Conservation (phyloP, 2,113 vertebrate species). For the Pterophyllum scalare region DNA sequence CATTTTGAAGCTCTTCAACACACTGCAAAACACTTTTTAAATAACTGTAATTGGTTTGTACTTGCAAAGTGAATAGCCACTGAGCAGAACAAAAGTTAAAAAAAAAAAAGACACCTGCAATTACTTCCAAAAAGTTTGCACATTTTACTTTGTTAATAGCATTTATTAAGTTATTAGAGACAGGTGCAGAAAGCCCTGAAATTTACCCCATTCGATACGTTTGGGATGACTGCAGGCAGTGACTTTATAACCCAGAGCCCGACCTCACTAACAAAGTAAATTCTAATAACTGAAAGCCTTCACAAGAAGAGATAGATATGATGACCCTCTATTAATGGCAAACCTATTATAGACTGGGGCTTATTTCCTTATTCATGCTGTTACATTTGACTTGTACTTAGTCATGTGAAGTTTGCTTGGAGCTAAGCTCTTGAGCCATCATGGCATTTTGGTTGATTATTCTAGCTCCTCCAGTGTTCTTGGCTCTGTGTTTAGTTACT, state of each 20-base stretch:
- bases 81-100: no score
- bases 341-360: not conserved
- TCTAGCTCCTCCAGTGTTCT: not conserved
- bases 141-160: no score
- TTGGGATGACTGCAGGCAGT: no score
- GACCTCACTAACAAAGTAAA: no score
- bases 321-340: not conserved
- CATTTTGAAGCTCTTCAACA: not conserved
- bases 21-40: not conserved
- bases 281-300: not conserved
- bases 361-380: not conserved
- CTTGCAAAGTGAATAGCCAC: no score
- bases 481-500: not conserved
- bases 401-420: not conserved
- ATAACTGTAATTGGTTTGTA: no score
- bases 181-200: no score
- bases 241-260: no score
- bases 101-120: no score
- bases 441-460: not conserved
- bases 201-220: no score
- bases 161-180: no score
- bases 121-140: no score
- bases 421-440: not conserved
- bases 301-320: not conserved
- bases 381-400: not conserved